Base-by-base conservation (phyloP, 2,797 vertebrate genomes). In the Aldrovandia affinis region DNA sequence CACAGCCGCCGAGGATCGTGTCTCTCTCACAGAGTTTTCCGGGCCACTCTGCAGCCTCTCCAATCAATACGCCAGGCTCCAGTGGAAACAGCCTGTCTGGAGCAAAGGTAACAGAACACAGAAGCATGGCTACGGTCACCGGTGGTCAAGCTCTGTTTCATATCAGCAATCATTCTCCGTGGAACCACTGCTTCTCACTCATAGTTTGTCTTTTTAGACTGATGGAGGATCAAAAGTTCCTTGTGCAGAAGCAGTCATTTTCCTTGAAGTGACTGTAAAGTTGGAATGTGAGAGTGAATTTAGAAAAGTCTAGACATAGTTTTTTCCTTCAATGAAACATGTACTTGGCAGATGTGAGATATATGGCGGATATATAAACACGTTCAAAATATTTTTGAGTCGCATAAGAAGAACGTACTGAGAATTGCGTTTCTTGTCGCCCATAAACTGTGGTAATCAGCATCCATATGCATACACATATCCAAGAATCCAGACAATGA, bases 1-100 rank as follows among this genome's bases (percentile, higher is more conserved):
- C 70, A 10, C 7, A 2, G 20, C 33, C 5, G 55, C 54, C 22
- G 30, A 33, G 77, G 50, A 54, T 47, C n/a, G 4, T 18, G 77
- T 78, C 47, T 78, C 47, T 78, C 77, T 15, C 3, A 52, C 47
- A 30, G 47, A 54, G 30, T 28, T 50, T 78, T 54, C 39, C 44
- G 39, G 77, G 25, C 47, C 42, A 14, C n/a, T n/a, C 33, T 52
- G 47, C 50, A 28, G 39, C 44, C 44, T 50, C 77, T 78, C 47
- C n/a, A n/a, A 78, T 78, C 77, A 47, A 78, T 78, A 78, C 3
- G 22, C 12, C 50, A 50, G 77, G 77, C 77, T 78, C 77, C 77
- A 78, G n/a, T n/a, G 50, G 25, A 25, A 28, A 30, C 50, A 30
- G 50, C 3, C 77, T 33, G 77, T 50, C 77, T 78, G 77, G 44